phyloP scores from a whole-genome alignment of 1,140 invertebrate genomes.

The Scylla paramamosain region DNA sequence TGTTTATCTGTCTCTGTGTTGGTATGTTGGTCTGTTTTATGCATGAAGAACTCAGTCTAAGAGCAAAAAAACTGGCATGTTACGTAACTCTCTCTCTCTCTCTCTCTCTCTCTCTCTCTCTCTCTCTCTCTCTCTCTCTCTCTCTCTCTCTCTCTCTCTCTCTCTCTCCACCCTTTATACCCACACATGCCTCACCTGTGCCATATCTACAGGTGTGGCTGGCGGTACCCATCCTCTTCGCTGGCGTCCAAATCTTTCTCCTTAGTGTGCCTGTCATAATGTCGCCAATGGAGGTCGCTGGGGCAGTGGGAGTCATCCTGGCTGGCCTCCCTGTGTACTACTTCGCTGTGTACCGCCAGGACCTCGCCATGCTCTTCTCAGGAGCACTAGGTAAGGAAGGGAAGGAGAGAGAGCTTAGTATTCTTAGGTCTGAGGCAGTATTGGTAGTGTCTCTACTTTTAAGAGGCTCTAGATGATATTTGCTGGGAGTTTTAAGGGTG shows the following conservation, averaged over 20 bases:
- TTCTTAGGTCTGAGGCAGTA: neutral
- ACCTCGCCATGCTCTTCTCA: slow-evolving; percentile 24
- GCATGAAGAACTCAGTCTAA: no score
- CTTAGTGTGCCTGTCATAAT: neutral
- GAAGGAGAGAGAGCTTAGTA: neutral
- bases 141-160: slow-evolving; percentile 18
- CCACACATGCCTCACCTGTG: no score
- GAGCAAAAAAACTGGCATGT: no score
- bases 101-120: no score
- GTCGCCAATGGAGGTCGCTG: slow-evolving; percentile 86
- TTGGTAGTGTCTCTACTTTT: neutral
- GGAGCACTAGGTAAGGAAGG: slow-evolving; percentile 17
- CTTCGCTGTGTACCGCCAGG: slow-evolving; percentile 44
- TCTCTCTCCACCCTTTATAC: neutral
- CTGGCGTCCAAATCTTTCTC: neutral
- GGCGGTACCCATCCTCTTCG: slow-evolving; percentile 8
- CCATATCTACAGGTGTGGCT: neutral
- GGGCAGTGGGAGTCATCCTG: slow-evolving; percentile 79
- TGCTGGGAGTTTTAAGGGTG: no score
- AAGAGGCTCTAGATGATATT: no score
- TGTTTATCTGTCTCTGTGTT: no score
- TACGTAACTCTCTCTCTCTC: no score
- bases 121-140: neutral
- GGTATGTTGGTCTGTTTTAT: no score
- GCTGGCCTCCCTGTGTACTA: slow-evolving; percentile 47